phyloP scores from a whole-genome alignment of 2,797 vertebrate genomes.

The Pseudomugil tenellus region DNA sequence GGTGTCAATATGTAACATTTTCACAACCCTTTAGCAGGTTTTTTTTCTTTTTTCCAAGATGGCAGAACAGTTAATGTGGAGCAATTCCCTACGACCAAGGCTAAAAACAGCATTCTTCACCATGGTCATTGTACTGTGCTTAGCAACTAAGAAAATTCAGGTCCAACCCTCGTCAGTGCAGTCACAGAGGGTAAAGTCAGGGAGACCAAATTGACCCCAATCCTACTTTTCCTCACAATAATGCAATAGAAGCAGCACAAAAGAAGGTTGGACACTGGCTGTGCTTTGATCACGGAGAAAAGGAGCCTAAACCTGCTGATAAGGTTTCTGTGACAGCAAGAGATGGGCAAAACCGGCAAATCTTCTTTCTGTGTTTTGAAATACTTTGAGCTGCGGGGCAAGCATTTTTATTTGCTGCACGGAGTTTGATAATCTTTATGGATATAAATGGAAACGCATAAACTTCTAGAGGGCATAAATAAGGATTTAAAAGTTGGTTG shows the following conservation, averaged over 20 bases:
- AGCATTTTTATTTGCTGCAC: constrained; percentile 56
- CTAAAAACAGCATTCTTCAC: constrained; percentile 66
- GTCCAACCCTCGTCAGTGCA: constrained; percentile 36
- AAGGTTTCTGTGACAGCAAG: constrained; percentile 35
- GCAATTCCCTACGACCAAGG: constrained; percentile 40
- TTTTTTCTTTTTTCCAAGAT: constrained; percentile 38
- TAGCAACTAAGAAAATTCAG: constrained; percentile 54
- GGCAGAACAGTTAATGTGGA: constrained; percentile 52
- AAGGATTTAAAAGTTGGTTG: constrained; percentile 57
- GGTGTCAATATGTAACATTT: constrained; percentile 37
- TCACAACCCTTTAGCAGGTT: constrained; percentile 18
- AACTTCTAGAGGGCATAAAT: constrained; percentile 54
- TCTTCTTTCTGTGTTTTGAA: constrained; percentile 21
- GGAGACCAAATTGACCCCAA: constrained; percentile 34
- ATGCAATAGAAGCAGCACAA: constrained; percentile 25
- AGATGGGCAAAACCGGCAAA: constrained; percentile 35
- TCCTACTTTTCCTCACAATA: constrained; percentile 21
- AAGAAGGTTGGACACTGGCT: constrained; percentile 26
- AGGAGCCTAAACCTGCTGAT: constrained; percentile 32
- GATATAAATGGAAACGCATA: constrained; percentile 66
- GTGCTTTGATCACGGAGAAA: constrained; percentile 37
- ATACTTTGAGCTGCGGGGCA: constrained; percentile 46
- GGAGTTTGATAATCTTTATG: constrained; percentile 66
- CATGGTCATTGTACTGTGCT: constrained; percentile 59
- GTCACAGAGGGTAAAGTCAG: constrained; percentile 35